phyloP scores from a whole-genome alignment of 2,113 vertebrate species.

The Coptodon rendalli region DNA sequence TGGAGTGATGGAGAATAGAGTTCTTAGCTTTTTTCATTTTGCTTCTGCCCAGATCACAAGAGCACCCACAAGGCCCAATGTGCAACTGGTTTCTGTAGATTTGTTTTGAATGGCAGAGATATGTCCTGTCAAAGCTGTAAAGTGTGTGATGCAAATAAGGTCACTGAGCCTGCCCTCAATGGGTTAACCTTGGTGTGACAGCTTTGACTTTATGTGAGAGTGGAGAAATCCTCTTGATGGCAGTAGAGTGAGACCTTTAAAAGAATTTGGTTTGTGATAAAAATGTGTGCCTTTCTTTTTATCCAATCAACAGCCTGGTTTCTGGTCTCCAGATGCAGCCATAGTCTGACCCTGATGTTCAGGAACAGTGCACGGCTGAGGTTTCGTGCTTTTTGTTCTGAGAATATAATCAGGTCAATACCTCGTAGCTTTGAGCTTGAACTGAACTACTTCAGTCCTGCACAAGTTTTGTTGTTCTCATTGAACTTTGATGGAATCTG shows the following conservation, averaged over 20 bases:
- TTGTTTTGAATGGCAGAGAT: not conserved
- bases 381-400: not conserved
- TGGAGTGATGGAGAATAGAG: not conserved
- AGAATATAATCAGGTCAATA: not conserved
- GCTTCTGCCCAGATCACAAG: not conserved
- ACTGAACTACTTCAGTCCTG: not conserved
- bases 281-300: not conserved
- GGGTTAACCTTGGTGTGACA: not conserved
- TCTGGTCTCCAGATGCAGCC: not conserved
- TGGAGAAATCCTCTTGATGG: not conserved
- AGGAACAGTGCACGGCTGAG: not conserved
- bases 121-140: not conserved
- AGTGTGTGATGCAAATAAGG: not conserved
- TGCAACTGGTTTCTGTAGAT: not conserved
- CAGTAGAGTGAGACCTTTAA: not conserved
- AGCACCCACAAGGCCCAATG: not conserved
- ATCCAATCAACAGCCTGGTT: not conserved
- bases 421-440: not conserved
- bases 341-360: not conserved
- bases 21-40: not conserved
- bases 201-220: not conserved
- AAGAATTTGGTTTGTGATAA: not conserved
- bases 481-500: not conserved
- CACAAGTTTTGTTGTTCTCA: not conserved
- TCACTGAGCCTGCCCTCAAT: not conserved